Evolutionary conservation across 2,888 invertebrate species (phyloP).

Genomic region (Macrosiphum euphorbiae): DNA sequence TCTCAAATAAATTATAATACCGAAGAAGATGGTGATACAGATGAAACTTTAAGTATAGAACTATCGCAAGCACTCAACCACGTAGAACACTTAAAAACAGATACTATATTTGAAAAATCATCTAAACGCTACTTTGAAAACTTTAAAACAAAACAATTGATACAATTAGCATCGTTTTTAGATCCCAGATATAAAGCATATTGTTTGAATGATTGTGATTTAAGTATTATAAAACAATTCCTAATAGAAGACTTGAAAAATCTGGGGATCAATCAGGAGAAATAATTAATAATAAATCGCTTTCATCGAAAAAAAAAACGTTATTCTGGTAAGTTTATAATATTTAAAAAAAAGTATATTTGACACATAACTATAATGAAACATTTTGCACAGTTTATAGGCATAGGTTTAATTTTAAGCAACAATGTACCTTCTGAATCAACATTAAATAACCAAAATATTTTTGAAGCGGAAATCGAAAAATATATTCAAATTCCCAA

Average conservation of each 20-base stretch:
- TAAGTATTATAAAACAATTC: neutral
- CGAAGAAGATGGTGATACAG: slow-evolving; percentile 36
- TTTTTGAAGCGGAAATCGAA: slow-evolving; percentile 33
- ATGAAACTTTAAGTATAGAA: slow-evolving; percentile 31
- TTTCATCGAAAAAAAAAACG: slow-evolving; percentile 26
- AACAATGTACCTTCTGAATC: slow-evolving; percentile 25
- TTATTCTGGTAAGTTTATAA: slow-evolving; percentile 44
- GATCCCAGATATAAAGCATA: neutral
- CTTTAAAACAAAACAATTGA: slow-evolving; percentile 36
- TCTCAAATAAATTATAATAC: slow-evolving; percentile 33
- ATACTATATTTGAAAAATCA: slow-evolving; percentile 39
- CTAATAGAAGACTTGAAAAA: slow-evolving; percentile 18
- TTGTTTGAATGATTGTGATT: slow-evolving; percentile 4
- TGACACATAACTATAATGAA: slow-evolving; percentile 27
- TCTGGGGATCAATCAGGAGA: slow-evolving; percentile 35
- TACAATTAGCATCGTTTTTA: slow-evolving; percentile 28
- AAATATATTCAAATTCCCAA: slow-evolving; percentile 40
- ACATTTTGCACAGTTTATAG: slow-evolving; percentile 30
- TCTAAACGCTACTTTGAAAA: slow-evolving; percentile 39
- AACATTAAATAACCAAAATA: slow-evolving; percentile 32
- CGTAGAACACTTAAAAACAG: neutral
- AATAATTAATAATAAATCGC: slow-evolving; percentile 27
- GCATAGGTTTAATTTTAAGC: slow-evolving; percentile 32
- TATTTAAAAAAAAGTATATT: slow-evolving; percentile 4
- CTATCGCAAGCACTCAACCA: neutral